A percentile compares a stretch with the other conserved stretches of the same genome.
These are phyloP conservation scores for Manacus vitellinus DNA, from an alignment of 2,113 vertebrate genomes.

Conservation along the genomic window DNA sequence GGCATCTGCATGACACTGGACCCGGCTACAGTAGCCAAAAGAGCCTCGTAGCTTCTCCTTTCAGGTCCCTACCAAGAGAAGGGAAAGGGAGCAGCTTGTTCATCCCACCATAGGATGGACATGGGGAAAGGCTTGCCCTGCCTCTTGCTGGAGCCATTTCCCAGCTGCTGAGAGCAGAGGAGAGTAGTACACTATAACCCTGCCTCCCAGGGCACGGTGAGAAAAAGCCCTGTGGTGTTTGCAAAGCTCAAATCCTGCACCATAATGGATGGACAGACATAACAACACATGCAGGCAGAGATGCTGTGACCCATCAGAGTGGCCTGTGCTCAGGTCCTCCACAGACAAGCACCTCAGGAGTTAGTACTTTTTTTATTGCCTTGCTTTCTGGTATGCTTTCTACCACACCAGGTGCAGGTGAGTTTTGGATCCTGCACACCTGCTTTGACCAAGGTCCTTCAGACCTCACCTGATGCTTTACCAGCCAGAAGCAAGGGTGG, in stretches of 20 bases:
- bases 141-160: not conserved
- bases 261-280: not conserved
- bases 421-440: not conserved
- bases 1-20: not conserved
- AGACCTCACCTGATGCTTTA: not conserved
- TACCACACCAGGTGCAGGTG: not conserved
- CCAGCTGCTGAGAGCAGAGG: not conserved
- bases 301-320: not conserved
- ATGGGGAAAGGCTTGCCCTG: not conserved
- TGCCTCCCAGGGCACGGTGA: not conserved
- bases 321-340: not conserved
- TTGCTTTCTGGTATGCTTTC: not conserved
- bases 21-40: not conserved
- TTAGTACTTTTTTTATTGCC: not conserved
- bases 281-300: not conserved
- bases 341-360: not conserved
- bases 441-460: not conserved
- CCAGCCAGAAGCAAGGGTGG: not conserved
- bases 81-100: not conserved
- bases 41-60: not conserved
- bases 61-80: not conserved
- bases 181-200: not conserved
- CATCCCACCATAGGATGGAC: not conserved
- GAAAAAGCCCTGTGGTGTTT: not conserved
- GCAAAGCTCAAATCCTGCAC: not conserved